Conservation (phyloP, 1,140 invertebrate genomes). For the Drosophila ficusphila region DNA sequence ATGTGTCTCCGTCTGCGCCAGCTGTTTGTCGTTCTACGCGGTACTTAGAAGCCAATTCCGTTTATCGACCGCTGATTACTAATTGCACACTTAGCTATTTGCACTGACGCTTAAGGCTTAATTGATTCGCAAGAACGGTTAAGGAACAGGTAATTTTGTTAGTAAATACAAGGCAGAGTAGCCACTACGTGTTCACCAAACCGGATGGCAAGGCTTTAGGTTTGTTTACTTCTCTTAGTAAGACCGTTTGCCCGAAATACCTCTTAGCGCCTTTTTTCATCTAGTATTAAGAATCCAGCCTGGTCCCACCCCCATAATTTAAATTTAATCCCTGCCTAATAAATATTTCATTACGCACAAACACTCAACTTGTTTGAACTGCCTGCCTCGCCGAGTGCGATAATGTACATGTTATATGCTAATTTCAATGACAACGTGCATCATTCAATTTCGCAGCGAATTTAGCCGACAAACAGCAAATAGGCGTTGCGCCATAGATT, state of each 20-base stretch:
- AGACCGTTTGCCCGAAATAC: constrained; percentile 21
- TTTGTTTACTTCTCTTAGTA: constrained; percentile 48
- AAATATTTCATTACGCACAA: not conserved
- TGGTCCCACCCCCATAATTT: constrained; percentile 12
- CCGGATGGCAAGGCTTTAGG: not conserved
- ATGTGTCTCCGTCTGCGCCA: constrained; percentile 40
- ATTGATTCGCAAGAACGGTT: constrained; percentile 13
- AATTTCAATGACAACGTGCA: constrained; percentile 40
- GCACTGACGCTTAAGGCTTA: constrained; percentile 10
- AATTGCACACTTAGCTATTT: constrained; percentile 16
- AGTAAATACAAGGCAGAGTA: constrained; percentile 8
- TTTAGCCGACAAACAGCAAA: constrained; percentile 63
- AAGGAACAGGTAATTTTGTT: constrained; percentile 26
- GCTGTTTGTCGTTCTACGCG: constrained; percentile 12
- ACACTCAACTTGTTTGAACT: not conserved
- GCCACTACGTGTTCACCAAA: not conserved
- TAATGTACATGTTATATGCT: constrained; percentile 30
- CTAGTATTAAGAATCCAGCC: constrained; percentile 17
- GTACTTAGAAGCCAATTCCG: constrained; percentile 1
- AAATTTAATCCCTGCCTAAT: not conserved
- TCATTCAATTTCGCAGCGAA: constrained; percentile 55
- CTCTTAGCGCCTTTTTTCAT: not conserved
- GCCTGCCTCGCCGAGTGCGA: constrained; percentile 8
- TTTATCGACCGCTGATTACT: constrained; percentile 13
- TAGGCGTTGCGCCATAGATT: constrained; percentile 60